A percentile compares a stretch with the other conserved stretches of the same genome.
Conservation (phyloP, 1,140 invertebrate species). For the Leptopilina boulardi region DNA sequence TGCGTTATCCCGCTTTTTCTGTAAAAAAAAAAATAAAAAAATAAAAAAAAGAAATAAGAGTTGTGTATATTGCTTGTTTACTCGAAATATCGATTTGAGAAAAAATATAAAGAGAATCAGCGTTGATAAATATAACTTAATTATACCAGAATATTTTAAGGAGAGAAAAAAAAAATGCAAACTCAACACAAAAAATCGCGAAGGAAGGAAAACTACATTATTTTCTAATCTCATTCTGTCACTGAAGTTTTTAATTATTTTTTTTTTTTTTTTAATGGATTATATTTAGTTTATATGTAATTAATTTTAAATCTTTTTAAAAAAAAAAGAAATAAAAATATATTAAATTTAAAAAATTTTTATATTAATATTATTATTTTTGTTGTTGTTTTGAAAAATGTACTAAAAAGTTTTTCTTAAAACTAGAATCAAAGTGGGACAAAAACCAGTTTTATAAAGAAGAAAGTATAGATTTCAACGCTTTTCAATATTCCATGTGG, state of each 20-base stretch:
- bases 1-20: background rate
- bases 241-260: too few species aligned
- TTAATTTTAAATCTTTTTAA: too few species aligned
- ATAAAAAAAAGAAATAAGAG: too few species aligned
- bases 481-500: background rate
- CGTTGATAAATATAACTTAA: constrained; percentile 4
- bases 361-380: too few species aligned
- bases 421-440: background rate
- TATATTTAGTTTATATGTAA: too few species aligned
- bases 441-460: background rate
- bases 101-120: background rate
- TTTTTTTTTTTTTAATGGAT: too few species aligned
- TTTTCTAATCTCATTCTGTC: too few species aligned
- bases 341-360: too few species aligned
- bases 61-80: background rate
- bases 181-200: background rate
- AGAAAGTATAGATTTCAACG: background rate
- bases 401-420: background rate
- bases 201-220: too few species aligned
- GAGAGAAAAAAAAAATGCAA: background rate
- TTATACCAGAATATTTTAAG: background rate
- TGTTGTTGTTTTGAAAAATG: too few species aligned
- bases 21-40: background rate
- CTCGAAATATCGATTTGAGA: background rate
- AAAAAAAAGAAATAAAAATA: too few species aligned